These are phyloP conservation scores for Setophaga kirtlandii DNA, from an alignment of 2,113 vertebrate genomes.

Conservation along the genomic window DNA sequence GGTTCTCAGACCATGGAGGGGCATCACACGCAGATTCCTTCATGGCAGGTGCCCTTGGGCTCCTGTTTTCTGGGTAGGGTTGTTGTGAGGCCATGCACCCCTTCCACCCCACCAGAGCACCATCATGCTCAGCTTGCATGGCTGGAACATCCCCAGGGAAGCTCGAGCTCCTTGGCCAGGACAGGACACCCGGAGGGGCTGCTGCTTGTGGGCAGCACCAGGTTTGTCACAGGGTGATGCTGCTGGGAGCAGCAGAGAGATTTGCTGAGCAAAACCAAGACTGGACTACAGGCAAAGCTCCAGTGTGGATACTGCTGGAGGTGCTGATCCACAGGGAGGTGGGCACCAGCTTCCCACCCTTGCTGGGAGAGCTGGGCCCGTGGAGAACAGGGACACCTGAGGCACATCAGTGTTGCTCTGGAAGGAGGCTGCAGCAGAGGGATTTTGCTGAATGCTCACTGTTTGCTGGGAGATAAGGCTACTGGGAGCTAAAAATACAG, in stretches of 20 bases:
- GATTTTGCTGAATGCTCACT: background rate
- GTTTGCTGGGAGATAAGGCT: conserved; percentile 8
- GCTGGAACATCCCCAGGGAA: background rate
- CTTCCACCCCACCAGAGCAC: background rate
- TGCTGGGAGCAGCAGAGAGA: background rate
- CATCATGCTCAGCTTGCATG: background rate
- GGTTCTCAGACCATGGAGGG: background rate
- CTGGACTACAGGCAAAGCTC: background rate
- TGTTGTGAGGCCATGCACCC: background rate
- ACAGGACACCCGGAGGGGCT: background rate
- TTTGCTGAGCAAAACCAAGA: background rate
- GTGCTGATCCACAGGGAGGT: background rate
- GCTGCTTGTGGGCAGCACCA: background rate
- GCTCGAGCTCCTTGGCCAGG: background rate
- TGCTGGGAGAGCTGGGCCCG: background rate
- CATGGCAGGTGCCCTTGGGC: background rate
- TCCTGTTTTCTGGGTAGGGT: background rate
- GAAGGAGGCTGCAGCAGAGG: background rate
- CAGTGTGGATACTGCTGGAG: background rate
- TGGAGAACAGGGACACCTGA: background rate
- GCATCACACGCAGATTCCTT: background rate
- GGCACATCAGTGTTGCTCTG: fast-evolving
- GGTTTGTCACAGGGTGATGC: background rate
- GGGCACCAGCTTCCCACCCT: background rate
- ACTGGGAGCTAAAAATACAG: background rate